phyloP scores from a whole-genome alignment of 2,888 invertebrate species.

The Noctuana brunneofusca region DNA sequence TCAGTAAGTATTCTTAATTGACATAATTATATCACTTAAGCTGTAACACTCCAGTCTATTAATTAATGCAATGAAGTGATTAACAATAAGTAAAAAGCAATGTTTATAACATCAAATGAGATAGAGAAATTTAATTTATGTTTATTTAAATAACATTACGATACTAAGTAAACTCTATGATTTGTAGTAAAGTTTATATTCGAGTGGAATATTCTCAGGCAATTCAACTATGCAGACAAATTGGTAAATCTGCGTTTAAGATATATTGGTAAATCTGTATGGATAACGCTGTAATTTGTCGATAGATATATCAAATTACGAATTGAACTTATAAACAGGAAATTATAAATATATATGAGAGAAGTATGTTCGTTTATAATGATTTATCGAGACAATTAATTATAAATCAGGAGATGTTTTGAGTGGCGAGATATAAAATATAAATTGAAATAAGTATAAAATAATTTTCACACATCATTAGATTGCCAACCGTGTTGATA shows the following conservation, averaged over 20 bases:
- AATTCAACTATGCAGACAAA: slow-evolving; percentile 32
- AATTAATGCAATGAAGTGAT: slow-evolving; percentile 4
- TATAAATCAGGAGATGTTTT: not conserved
- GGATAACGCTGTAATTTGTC: slow-evolving; percentile 15
- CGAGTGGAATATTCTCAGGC: slow-evolving; percentile 6
- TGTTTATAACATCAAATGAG: not conserved
- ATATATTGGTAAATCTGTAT: slow-evolving; percentile 16
- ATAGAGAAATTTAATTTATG: not conserved
- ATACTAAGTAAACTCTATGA: slow-evolving; percentile 15
- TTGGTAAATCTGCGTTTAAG: slow-evolving; percentile 17
- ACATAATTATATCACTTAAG: slow-evolving; percentile 4
- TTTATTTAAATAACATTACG: not conserved
- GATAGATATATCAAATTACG: slow-evolving; percentile 15
- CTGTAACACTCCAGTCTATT: not conserved
- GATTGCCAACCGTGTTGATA: not conserved
- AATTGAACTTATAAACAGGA: not conserved
- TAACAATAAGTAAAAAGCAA: not conserved
- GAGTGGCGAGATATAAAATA: not conserved
- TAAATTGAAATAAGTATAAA: not conserved
- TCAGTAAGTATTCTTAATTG: not conserved
- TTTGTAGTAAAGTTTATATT: slow-evolving; percentile 4
- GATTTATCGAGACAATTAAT: no score
- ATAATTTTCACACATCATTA: slow-evolving; percentile 5
- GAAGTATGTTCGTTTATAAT: not conserved
- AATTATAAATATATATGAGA: not conserved